Base-by-base conservation (phyloP, 2,888 invertebrate species). In the Campoplex capitator region DNA sequence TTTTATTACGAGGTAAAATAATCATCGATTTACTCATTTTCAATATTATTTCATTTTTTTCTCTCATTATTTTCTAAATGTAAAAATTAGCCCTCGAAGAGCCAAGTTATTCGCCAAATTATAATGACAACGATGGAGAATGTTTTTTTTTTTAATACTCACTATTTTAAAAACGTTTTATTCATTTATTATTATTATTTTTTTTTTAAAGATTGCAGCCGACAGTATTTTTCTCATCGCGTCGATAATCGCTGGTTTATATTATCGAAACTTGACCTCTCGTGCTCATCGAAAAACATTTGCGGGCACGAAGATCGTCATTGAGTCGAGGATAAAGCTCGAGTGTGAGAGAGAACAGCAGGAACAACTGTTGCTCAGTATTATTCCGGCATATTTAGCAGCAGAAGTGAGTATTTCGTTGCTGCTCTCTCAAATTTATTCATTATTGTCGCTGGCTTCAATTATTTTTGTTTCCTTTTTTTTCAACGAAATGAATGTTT, bases 301-400 rank as follows among this genome's bases (percentile, higher is more conserved):
- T 93, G 97, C 97, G 23, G 98, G 98, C 45, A 98, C 98, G 71
- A 96, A 98, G 88, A 98, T 97, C 18, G 98, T 98, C 90, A 97
- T 99, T 88, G 98, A 99, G 94, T 98, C 98, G 89, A 95, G 98
- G 84, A 98, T 99, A 85, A 98, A 98, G 95, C 95, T 98, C 88
- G 98, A 98, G 95, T 98, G 98, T 92, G 98, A 99, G 95, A 96
- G 98, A 90, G 98, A 98, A 92, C 98, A 98, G 92, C 99, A 99
- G 95, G 99, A 99, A 94, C 97, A 98, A 92, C 95, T 99, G 86
- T 95, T 99, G 84, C 96, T 99, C 32, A 98, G 98, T 91, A 98
- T 99, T 74, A 98, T 99, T 92, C 99, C 99, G 0, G 98, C 98
- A 18, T 98, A 98, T 93, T 98, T 99, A 88, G 98, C 98, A 18